phyloP scores from a whole-genome alignment of 2,797 vertebrate genomes.

The Rhabdomys pumilio region DNA sequence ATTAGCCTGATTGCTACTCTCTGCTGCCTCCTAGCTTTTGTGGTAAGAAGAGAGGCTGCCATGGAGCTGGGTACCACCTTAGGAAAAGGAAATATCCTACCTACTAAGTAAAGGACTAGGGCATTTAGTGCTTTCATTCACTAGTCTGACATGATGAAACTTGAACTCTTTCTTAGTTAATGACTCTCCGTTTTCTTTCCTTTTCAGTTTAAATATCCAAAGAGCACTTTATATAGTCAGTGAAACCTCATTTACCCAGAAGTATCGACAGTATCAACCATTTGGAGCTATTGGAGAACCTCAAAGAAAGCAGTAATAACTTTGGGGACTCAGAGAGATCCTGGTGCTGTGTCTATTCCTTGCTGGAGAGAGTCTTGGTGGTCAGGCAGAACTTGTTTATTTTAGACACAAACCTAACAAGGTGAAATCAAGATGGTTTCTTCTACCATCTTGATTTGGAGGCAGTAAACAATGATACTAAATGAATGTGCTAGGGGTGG shows the following conservation, averaged over 20 bases:
- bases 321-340: background rate
- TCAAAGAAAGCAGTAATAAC: background rate
- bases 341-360: background rate
- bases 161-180: background rate
- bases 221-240: background rate
- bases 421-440: background rate
- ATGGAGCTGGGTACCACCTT: background rate
- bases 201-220: constrained; percentile 7
- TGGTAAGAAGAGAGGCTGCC: background rate
- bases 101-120: background rate
- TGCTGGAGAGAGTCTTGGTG: background rate
- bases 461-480: background rate
- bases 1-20: background rate
- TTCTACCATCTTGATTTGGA: constrained; percentile 45
- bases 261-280: background rate
- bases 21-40: background rate
- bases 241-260: background rate
- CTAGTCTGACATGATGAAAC: background rate
- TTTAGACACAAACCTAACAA: background rate
- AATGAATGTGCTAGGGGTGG: background rate
- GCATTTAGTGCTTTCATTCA: too few relatives aligned
- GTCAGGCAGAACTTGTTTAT: background rate
- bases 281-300: background rate
- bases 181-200: background rate
- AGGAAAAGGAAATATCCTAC: background rate